These are phyloP conservation scores for Ametastegia equiseti DNA, from an alignment of 2,888 invertebrate species.

Conservation along the genomic window DNA sequence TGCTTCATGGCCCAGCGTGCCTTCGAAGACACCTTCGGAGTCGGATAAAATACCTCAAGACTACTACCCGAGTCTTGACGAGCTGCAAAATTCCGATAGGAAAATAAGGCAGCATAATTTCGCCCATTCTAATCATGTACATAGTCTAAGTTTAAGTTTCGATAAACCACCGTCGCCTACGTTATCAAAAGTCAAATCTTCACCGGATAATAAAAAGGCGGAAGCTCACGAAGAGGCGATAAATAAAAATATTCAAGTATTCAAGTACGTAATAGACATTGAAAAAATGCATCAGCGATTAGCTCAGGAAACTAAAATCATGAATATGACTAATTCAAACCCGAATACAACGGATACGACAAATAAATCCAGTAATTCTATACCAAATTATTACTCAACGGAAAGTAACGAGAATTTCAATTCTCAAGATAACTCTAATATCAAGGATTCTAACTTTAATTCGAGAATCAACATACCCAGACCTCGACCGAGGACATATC, in stretches of 20 bases:
- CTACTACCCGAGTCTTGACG: slow-evolving; percentile 73
- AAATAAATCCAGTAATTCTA: slow-evolving; percentile 59
- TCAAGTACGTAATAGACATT: slow-evolving; percentile 76
- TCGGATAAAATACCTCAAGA: slow-evolving; percentile 72
- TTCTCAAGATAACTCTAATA: slow-evolving; percentile 55
- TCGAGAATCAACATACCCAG: slow-evolving; percentile 62
- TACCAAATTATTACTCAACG: slow-evolving; percentile 53
- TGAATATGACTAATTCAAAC: slow-evolving; percentile 59
- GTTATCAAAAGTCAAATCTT: slow-evolving; percentile 65
- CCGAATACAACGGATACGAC: slow-evolving; percentile 61
- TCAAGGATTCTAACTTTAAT: slow-evolving; percentile 61
- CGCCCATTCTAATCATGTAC: slow-evolving; percentile 65
- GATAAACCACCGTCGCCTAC: slow-evolving; percentile 70
- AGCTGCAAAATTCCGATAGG: slow-evolving; percentile 67
- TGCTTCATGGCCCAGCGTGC: slow-evolving; percentile 69
- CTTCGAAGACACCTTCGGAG: slow-evolving; percentile 65
- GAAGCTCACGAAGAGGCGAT: slow-evolving; percentile 70
- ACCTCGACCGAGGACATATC: slow-evolving; percentile 62
- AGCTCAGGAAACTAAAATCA: slow-evolving; percentile 67
- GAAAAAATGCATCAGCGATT: slow-evolving; percentile 77
- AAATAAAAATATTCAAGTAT: slow-evolving; percentile 71
- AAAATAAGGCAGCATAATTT: slow-evolving; percentile 70
- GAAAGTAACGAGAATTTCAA: slow-evolving; percentile 58
- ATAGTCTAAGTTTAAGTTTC: slow-evolving; percentile 65
- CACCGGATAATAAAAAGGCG: slow-evolving; percentile 63